These are phyloP conservation scores for Prunella fulvescens DNA, from an alignment of 2,113 vertebrate genomes.

Conservation along the genomic window DNA sequence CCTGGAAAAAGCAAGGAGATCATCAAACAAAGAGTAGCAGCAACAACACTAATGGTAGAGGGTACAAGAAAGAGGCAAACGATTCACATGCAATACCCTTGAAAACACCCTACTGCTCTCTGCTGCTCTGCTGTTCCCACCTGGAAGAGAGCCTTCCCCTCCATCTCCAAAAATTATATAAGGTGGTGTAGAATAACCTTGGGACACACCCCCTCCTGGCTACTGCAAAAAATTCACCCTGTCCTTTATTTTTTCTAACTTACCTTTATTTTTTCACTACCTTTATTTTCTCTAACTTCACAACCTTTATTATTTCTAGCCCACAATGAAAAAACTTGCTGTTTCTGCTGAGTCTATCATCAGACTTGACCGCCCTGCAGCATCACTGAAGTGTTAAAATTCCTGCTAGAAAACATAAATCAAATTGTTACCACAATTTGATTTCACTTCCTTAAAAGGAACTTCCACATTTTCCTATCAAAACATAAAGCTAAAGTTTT, in stretches of 20 bases:
- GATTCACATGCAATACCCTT: rapidly evolving
- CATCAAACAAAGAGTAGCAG: background rate
- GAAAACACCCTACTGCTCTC: background rate
- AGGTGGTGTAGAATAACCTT: background rate
- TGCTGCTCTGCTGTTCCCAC: background rate
- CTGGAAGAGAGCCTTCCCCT: background rate
- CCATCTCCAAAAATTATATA: background rate
- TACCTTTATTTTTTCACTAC: too few species aligned
- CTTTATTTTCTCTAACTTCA: too few species aligned
- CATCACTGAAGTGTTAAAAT: background rate
- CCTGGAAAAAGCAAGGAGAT: background rate
- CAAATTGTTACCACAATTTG: background rate
- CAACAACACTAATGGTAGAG: background rate
- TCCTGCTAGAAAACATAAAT: background rate
- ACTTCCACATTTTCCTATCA: background rate
- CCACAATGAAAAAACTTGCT: background rate
- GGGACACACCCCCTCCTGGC: rapidly evolving
- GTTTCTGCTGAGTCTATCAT: background rate
- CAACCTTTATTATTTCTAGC: background rate
- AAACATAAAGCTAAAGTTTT: background rate
- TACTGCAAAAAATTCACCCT: background rate
- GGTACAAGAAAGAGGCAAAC: rapidly evolving
- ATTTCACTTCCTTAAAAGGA: background rate
- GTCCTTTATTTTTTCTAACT: background rate
- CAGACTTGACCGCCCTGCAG: background rate